phyloP scores from a whole-genome alignment of 2,113 vertebrate species.

The Phrynosoma blainvillii region DNA sequence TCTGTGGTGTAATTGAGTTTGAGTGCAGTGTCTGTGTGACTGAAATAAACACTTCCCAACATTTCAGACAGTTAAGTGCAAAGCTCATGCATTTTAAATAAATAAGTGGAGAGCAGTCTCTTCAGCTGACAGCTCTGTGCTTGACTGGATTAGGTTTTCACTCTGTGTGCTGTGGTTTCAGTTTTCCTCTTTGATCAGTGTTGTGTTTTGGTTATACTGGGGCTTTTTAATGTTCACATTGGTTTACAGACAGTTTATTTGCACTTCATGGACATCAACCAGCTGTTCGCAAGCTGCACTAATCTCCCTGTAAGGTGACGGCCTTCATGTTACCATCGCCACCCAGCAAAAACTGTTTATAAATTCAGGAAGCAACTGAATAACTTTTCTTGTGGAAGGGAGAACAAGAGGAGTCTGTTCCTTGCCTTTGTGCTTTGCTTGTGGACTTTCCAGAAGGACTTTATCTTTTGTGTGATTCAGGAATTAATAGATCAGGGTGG shows the following conservation, averaged over 20 bases:
- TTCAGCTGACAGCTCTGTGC: background rate
- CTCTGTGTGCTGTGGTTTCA: slow-evolving; percentile 59
- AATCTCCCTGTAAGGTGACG: slow-evolving; percentile 56
- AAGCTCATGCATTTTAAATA: slow-evolving; percentile 14
- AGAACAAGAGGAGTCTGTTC: no score
- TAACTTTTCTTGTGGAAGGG: background rate
- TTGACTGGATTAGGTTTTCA: slow-evolving; percentile 55
- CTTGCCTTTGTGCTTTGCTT: no score
- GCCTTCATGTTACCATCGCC: background rate
- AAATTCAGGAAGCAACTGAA: background rate
- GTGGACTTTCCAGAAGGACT: no score
- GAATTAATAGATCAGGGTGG: no score
- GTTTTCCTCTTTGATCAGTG: slow-evolving; percentile 73
- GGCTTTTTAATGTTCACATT: slow-evolving; percentile 73
- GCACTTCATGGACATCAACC: slow-evolving; percentile 79
- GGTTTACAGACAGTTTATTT: slow-evolving; percentile 79
- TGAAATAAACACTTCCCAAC: slow-evolving; percentile 13
- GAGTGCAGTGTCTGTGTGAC: background rate
- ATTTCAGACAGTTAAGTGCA: slow-evolving; percentile 4
- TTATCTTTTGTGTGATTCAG: no score
- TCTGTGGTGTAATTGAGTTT: background rate
- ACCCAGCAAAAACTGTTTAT: no score
- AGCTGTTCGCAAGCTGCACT: slow-evolving; percentile 78
- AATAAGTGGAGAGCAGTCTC: background rate
- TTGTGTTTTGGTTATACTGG: slow-evolving; percentile 66